Evolutionary conservation across 2,888 invertebrate genomes (phyloP).

Genomic region (Ypsolopha sequella): DNA sequence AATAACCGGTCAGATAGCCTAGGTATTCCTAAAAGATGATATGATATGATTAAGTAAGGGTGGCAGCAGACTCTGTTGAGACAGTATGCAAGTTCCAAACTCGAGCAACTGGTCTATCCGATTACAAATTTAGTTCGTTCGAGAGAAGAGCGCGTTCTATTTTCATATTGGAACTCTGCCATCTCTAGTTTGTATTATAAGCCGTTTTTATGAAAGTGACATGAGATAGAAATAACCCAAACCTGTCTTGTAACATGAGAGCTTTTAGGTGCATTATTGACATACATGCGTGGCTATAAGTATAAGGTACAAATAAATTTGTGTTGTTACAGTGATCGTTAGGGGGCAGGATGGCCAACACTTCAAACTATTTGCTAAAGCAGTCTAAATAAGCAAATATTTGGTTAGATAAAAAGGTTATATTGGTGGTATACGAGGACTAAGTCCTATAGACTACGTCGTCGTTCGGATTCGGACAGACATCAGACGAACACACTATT

Average conservation of each 20-base stretch:
- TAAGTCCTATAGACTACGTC: conserved; percentile 9
- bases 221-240: conserved; percentile 67
- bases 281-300: too few relatives aligned
- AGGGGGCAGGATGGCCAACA: conserved; percentile 7
- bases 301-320: too few relatives aligned
- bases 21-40: neutral
- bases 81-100: conserved; percentile 1
- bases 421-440: conserved; percentile 16
- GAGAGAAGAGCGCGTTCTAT: conserved; percentile 62
- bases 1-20: too few relatives aligned
- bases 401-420: conserved; percentile 26
- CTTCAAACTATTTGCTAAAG: conserved; percentile 36
- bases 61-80: neutral
- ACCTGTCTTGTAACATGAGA: conserved; percentile 67
- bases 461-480: neutral
- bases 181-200: conserved; percentile 70
- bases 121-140: conserved; percentile 65
- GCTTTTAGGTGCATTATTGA: conserved; percentile 13
- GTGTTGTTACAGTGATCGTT: neutral
- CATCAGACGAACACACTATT: neutral
- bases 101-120: conserved; percentile 21
- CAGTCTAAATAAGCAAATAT: conserved; percentile 41
- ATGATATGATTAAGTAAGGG: neutral
- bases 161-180: conserved; percentile 59
- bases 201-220: conserved; percentile 70